These are phyloP conservation scores for Drosophila ochracea DNA, from an alignment of 2,888 invertebrate genomes.

Conservation along the genomic window DNA sequence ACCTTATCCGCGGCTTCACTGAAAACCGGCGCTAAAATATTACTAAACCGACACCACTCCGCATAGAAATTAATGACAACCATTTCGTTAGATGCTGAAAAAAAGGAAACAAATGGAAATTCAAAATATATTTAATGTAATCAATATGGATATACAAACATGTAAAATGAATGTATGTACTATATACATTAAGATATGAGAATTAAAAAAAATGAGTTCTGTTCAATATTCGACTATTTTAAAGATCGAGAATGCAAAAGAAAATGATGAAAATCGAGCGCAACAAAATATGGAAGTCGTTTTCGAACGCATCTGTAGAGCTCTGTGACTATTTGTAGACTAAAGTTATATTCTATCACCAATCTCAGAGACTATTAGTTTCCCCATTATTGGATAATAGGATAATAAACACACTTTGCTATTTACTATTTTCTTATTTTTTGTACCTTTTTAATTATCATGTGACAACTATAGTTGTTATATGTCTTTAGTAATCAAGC, in stretches of 20 bases:
- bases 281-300: not conserved
- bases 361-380: not conserved
- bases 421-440: not conserved
- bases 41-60: conserved; percentile 99
- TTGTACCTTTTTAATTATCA: not conserved
- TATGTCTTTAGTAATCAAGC: not conserved
- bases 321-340: not conserved
- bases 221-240: not conserved
- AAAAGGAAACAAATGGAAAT: conserved; percentile 15
- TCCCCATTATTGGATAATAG: not conserved
- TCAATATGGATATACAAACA: not conserved
- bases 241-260: not conserved
- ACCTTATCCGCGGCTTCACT: conserved; percentile 97
- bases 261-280: not conserved
- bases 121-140: not conserved
- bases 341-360: no score
- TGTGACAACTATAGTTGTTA: conserved; percentile 9
- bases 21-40: conserved; percentile 97
- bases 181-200: not conserved
- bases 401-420: not conserved
- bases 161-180: not conserved
- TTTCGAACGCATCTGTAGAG: not conserved
- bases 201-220: no score
- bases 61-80: conserved; percentile 99
- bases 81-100: conserved; percentile 96